Conservation (phyloP, 2,888 invertebrate species). For the Micoletzkya japonica region DNA sequence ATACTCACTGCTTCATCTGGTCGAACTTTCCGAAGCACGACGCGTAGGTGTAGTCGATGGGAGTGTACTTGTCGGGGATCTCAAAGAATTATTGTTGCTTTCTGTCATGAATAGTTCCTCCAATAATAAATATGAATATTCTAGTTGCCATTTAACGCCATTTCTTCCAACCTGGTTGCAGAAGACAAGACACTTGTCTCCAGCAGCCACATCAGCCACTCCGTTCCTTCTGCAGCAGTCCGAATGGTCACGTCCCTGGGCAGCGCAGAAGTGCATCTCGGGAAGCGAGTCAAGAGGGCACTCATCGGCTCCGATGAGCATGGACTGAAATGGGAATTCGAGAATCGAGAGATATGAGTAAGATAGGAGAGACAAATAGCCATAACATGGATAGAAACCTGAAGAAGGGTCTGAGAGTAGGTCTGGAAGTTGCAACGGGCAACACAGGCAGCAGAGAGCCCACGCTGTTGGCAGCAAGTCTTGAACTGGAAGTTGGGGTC, state of each 20-base stretch:
- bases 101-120: neutral
- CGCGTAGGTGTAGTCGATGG: conserved; percentile 9
- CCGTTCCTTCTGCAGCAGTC: conserved; percentile 12
- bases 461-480: conserved; percentile 9
- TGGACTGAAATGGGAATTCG: conserved; percentile 3
- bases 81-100: too few species aligned
- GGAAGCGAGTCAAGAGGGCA: conserved; percentile 15
- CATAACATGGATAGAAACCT: too few species aligned
- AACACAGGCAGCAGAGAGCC: conserved; percentile 4
- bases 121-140: too few species aligned
- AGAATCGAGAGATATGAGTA: neutral
- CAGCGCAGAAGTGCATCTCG: conserved; percentile 27
- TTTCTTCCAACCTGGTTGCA: conserved; percentile 11
- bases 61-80: conserved; percentile 23
- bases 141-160: too few species aligned
- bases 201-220: conserved; percentile 3
- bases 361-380: too few species aligned
- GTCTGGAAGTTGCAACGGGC: conserved; percentile 2
- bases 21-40: conserved; percentile 22
- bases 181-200: conserved; percentile 26
- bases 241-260: conserved; percentile 21
- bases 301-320: conserved; percentile 9
- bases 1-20: conserved; percentile 15
- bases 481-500: conserved; percentile 18
- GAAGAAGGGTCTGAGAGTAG: conserved; percentile 5